phyloP scores from a whole-genome alignment of 2,888 invertebrate species.

The Pachydiplax longipennis region DNA sequence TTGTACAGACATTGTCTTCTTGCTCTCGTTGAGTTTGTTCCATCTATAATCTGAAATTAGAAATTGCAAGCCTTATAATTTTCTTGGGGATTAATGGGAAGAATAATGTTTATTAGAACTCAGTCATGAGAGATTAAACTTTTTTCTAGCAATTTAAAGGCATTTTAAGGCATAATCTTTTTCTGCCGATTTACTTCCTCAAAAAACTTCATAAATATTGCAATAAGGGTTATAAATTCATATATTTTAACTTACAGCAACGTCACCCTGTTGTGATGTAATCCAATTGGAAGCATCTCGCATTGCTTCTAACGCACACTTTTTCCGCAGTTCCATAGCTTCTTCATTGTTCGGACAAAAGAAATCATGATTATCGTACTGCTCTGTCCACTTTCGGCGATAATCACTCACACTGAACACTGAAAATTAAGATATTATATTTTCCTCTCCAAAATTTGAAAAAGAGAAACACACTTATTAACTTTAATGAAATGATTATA shows the following conservation, averaged over 20 bases:
- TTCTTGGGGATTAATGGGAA: no score
- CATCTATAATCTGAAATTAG: slow-evolving; percentile 82
- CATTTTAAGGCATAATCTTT: no score
- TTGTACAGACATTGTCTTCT: slow-evolving; percentile 67
- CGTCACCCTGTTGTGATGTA: slow-evolving; percentile 73
- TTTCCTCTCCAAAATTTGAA: background rate
- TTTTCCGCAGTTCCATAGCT: slow-evolving; percentile 80
- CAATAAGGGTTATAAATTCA: no score
- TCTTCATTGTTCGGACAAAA: slow-evolving; percentile 86
- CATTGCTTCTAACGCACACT: slow-evolving; percentile 84
- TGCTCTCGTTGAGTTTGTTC: slow-evolving; percentile 86
- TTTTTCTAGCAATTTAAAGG: no score
- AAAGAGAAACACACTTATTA: background rate
- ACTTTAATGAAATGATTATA: background rate
- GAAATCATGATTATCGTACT: slow-evolving; percentile 86
- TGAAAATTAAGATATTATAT: slow-evolving; percentile 59
- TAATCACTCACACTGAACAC: slow-evolving; percentile 95
- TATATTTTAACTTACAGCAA: slow-evolving; percentile 70
- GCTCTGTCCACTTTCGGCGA: slow-evolving; percentile 80
- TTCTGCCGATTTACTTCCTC: no score
- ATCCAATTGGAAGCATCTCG: slow-evolving; percentile 86
- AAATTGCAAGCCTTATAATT: background rate
- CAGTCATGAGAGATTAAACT: no score
- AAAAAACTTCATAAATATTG: no score
- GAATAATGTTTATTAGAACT: no score